Percentiles rank a stretch among this genome's conserved stretches.
Conservation (phyloP, 2,113 vertebrate species). For the Pygoscelis adeliae region DNA sequence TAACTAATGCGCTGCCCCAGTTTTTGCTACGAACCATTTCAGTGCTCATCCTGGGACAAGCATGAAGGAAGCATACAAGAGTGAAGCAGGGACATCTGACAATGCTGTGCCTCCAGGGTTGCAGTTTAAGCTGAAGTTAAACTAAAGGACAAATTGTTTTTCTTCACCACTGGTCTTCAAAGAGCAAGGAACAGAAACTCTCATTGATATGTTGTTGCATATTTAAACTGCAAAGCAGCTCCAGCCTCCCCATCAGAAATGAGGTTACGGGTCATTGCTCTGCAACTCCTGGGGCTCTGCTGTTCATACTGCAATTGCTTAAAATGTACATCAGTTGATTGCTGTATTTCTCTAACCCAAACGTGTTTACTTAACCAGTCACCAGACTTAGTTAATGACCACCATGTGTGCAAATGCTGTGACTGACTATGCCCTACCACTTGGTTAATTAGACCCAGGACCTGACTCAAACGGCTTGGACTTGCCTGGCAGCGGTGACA, state of each 20-base stretch:
- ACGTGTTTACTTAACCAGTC: background rate
- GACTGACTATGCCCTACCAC: background rate
- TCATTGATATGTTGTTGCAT: background rate
- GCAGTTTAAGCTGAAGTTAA: slow-evolving; percentile 11
- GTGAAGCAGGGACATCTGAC: background rate
- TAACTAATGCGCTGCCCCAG: background rate
- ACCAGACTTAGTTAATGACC: background rate
- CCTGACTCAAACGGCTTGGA: background rate
- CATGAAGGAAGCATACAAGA: background rate
- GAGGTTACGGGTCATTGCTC: background rate
- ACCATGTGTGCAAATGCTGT: background rate
- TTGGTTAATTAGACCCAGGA: background rate
- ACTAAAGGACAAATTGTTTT: background rate
- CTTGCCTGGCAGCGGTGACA: rapidly evolving
- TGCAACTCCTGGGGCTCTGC: background rate
- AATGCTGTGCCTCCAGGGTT: background rate
- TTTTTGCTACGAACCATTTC: background rate
- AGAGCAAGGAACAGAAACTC: background rate
- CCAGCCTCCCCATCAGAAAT: background rate
- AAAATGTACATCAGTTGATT: background rate
- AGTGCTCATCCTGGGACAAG: background rate
- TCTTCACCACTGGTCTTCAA: background rate
- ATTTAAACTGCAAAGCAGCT: background rate
- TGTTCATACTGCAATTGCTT: background rate
- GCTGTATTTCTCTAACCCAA: background rate